phyloP scores from a whole-genome alignment of 2,113 vertebrate species.

The Pungitius pungitius region DNA sequence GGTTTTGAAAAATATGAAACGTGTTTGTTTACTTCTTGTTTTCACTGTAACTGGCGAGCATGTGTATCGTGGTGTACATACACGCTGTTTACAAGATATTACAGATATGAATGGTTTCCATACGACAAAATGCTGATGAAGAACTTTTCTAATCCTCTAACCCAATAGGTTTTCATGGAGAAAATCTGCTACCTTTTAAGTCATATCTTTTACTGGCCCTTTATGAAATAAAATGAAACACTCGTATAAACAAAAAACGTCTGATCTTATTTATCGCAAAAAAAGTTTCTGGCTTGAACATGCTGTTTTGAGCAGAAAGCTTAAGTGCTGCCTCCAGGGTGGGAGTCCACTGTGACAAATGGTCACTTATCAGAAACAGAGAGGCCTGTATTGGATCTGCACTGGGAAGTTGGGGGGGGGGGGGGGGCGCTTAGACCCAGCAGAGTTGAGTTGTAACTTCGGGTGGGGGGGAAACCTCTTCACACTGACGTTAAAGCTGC shows the following conservation, averaged over 20 bases:
- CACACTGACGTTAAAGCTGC: neutral
- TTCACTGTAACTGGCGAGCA: neutral
- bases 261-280: conserved; percentile 11
- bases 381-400: conserved; percentile 36
- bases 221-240: neutral
- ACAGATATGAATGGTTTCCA: neutral
- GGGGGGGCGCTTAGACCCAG: conserved; percentile 7
- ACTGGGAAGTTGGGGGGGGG: conserved; percentile 15
- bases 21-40: neutral
- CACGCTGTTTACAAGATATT: neutral
- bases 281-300: conserved; percentile 29
- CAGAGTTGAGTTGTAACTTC: conserved; percentile 9
- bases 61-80: neutral
- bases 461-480: neutral
- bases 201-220: neutral
- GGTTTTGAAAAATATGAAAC: neutral
- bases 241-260: conserved; percentile 7
- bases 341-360: conserved; percentile 44
- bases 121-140: conserved; percentile 20
- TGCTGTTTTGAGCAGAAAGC: conserved; percentile 16
- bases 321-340: conserved; percentile 32
- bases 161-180: conserved; percentile 20
- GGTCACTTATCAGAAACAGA: conserved; percentile 62
- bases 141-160: conserved; percentile 22
- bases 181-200: neutral